phyloP scores from a whole-genome alignment of 1,140 invertebrate species.

The Lepeophtheirus salmonis region DNA sequence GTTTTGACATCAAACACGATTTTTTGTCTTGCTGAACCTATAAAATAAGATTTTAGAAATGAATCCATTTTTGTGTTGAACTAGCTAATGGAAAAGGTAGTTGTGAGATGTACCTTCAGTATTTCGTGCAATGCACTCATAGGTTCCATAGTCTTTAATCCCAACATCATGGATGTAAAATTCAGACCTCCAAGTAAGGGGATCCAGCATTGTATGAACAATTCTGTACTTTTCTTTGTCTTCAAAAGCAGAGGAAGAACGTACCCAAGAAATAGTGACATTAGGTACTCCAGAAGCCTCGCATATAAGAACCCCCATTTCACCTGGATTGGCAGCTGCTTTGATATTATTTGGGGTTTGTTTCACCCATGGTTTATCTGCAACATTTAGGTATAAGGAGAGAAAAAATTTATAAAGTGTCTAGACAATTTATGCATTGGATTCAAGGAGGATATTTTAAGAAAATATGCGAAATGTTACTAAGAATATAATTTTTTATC shows the following conservation, averaged over 20 bases:
- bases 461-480: too few relatives aligned
- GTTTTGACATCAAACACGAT: constrained; percentile 11
- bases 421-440: too few relatives aligned
- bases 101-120: background rate
- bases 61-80: background rate
- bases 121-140: constrained; percentile 16
- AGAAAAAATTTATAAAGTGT: background rate
- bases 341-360: background rate
- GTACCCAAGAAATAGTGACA: constrained; percentile 14
- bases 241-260: background rate
- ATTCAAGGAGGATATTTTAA: too few relatives aligned
- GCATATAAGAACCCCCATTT: constrained; percentile 6
- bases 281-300: constrained; percentile 8
- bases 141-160: constrained; percentile 9
- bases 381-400: background rate
- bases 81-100: background rate
- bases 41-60: background rate
- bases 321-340: constrained; percentile 6
- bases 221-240: constrained; percentile 8
- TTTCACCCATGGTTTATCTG: constrained; percentile 9
- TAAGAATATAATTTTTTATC: too few relatives aligned
- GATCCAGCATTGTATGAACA: constrained; percentile 2
- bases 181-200: constrained; percentile 11
- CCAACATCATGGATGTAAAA: constrained; percentile 7
- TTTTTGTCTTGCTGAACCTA: background rate